These are phyloP conservation scores for Tylochromis polylepis DNA, from an alignment of 2,113 vertebrate genomes.

Conservation along the genomic window DNA sequence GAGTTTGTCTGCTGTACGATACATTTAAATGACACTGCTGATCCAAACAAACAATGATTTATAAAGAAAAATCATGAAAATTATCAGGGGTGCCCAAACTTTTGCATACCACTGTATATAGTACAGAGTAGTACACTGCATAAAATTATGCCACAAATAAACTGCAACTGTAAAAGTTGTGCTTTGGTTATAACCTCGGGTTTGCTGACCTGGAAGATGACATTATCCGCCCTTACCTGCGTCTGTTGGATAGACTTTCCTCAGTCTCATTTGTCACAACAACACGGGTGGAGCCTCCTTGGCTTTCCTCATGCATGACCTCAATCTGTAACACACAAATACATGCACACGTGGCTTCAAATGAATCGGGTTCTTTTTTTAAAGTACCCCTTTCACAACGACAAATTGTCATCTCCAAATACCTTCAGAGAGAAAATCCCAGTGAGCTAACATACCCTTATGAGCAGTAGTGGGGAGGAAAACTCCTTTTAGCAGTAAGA, in stretches of 20 bases:
- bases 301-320: slow-evolving; percentile 87
- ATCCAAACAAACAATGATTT: no score
- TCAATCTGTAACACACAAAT: slow-evolving; percentile 77
- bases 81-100: no score
- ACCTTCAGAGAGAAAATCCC: background rate
- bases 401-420: background rate
- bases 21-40: no score
- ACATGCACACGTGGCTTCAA: background rate
- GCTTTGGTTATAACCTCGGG: background rate
- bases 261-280: slow-evolving; percentile 77
- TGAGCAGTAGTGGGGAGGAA: background rate
- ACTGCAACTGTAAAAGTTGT: background rate
- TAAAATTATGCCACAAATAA: background rate
- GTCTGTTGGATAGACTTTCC: slow-evolving; percentile 80
- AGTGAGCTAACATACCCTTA: background rate
- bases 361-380: background rate
- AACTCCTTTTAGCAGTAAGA: background rate
- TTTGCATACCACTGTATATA: no score
- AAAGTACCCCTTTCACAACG: background rate
- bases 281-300: slow-evolving; percentile 78
- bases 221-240: slow-evolving; percentile 74
- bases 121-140: background rate
- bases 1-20: no score
- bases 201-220: background rate
- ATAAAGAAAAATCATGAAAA: no score